Conservation (phyloP, 1,140 invertebrate species). For the Temnothorax curvispinosus region DNA sequence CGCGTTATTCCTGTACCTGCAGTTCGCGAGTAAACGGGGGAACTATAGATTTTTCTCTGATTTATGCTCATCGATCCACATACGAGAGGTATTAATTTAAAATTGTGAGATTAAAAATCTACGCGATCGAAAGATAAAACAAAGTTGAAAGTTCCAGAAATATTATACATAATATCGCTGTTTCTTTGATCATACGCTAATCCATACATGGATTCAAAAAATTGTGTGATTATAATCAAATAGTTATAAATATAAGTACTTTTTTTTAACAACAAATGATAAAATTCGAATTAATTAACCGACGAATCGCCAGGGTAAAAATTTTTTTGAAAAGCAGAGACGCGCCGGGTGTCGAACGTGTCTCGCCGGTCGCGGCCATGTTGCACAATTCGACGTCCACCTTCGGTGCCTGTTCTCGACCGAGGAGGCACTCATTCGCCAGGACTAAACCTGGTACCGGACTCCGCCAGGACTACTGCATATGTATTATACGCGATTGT, state of each 20-base stretch:
- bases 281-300: background rate
- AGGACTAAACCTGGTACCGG: conserved; percentile 74
- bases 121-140: background rate
- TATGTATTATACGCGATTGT: conserved; percentile 85
- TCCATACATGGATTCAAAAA: background rate
- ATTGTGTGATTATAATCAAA: background rate
- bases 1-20: conserved; percentile 39
- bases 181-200: background rate
- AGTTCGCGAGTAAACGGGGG: conserved; percentile 9
- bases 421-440: conserved; percentile 70
- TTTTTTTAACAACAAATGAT: too few species aligned
- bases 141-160: background rate
- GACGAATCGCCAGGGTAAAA: background rate
- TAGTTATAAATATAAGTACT: background rate
- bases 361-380: conserved; percentile 77
- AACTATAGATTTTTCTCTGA: background rate
- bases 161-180: background rate
- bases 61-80: background rate
- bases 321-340: background rate
- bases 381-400: conserved; percentile 77
- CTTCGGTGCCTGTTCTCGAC: conserved; percentile 74
- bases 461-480: conserved; percentile 79
- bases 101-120: background rate
- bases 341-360: conserved; percentile 76
- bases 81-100: background rate